Base-by-base conservation (phyloP, 2,113 vertebrate genomes). In the Lucifuga dentata region DNA sequence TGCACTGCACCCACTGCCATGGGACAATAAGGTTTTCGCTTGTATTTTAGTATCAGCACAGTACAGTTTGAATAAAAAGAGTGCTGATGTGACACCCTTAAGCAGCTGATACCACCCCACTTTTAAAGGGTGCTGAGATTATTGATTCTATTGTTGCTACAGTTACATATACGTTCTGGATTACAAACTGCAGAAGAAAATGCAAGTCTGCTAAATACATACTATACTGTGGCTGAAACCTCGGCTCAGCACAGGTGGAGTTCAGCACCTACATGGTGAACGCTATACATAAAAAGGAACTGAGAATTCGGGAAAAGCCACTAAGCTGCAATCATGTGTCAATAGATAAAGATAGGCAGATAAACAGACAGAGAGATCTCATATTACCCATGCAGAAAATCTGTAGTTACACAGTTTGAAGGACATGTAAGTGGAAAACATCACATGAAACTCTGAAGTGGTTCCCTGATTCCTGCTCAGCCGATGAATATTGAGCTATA, bases 41-140 rank as follows among this genome's bases (percentile, higher is more conserved):
- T 80, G 55, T 73, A 46, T 60, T 72, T 72, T 69, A 63, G 81
- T 83, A 83, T 78, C 57, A 65, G 74, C 71, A 56, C 53, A 38
- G 61, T 44, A 35, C 48, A 76, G 61, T 80, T 74, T 75, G 40
- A 75, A 35, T 24, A 70, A 35, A 68, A 64, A 61, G 51, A 76
- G 35, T 72, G 76, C 63, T 68, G 66, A 82, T 78, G 45, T 59
- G 52, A 60, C 65, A 73, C 61, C 73, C 52, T 63, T 17, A 5
- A 62, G 72, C 48, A 64, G 32, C 66, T 52, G 50, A 56, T 68
- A 32, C 39, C 26, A 21, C 44, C 59, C 52, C 55, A 58, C 59
- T 72, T 62, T 72, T 36, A 68, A 46, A 78, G 44, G 50, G 16
- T 45, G 39, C 69, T 62, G 76, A 45, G 49, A 60, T n/a, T 66